These are phyloP conservation scores for Batillaria attramentaria DNA, from an alignment of 1,140 invertebrate species.

Conservation along the genomic window DNA sequence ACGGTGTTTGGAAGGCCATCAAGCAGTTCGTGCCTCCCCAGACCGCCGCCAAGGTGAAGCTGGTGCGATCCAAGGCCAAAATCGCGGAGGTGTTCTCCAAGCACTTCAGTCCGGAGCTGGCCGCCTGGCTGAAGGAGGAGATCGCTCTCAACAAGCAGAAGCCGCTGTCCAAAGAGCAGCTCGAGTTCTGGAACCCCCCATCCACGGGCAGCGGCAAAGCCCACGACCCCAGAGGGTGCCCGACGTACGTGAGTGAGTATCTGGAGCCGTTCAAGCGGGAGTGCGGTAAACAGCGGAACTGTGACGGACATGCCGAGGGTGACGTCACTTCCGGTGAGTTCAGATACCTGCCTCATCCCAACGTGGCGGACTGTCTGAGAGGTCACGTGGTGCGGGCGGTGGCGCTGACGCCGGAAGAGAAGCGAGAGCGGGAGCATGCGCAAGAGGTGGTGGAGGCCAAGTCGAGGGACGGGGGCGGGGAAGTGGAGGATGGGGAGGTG, in stretches of 20 bases:
- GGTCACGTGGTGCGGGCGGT: conserved; percentile 33
- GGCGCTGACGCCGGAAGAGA: conserved; percentile 35
- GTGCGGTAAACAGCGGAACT: background rate
- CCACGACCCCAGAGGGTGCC: conserved; percentile 67
- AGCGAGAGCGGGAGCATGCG: conserved; percentile 20
- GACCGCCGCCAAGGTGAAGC: conserved; percentile 61
- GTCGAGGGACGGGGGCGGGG: background rate
- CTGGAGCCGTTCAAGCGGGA: conserved; percentile 44
- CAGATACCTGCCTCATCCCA: conserved; percentile 66
- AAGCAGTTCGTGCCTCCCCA: conserved; percentile 64
- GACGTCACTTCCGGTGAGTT: background rate
- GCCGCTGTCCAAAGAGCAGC: conserved; percentile 56
- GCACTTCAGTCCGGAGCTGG: conserved; percentile 62
- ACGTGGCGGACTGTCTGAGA: conserved; percentile 55
- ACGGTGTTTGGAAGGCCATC: conserved; percentile 68
- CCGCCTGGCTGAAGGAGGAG: conserved; percentile 64
- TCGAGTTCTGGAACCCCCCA: conserved; percentile 63
- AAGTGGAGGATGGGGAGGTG: background rate
- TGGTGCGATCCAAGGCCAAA: conserved; percentile 60
- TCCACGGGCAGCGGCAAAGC: no score
- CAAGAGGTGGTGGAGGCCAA: background rate
- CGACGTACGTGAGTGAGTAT: conserved; percentile 60
- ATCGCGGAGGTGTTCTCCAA: conserved; percentile 54
- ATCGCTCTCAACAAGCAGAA: conserved; percentile 64
- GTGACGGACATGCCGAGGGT: background rate